Evolutionary conservation across 2,113 vertebrate species (phyloP).

Genomic region (Equus quagga): DNA sequence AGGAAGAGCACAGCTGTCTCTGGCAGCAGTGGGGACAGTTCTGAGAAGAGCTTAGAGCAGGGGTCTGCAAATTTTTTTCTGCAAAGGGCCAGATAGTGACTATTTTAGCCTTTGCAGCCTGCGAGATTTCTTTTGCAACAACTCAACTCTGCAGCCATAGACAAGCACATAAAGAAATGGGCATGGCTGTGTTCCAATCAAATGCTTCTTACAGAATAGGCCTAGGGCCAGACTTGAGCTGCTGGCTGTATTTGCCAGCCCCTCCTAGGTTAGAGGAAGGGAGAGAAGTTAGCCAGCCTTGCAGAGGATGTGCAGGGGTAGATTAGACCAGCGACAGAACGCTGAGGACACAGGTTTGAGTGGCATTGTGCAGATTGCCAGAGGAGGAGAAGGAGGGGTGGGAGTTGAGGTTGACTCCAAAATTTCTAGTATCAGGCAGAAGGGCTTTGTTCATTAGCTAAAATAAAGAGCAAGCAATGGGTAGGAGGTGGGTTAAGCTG

Average conservation of each 20-base stretch:
- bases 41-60: background rate
- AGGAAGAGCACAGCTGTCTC: background rate
- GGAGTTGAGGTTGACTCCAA: background rate
- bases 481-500: background rate
- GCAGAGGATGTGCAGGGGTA: background rate
- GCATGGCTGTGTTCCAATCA: background rate
- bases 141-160: background rate
- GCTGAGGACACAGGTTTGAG: background rate
- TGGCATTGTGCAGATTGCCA: background rate
- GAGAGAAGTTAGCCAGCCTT: background rate
- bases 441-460: background rate
- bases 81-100: background rate
- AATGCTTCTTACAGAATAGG: background rate
- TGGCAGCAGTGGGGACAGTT: background rate
- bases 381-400: background rate
- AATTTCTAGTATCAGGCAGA: background rate
- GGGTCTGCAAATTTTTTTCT: background rate
- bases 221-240: background rate
- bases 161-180: background rate
- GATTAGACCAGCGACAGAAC: background rate
- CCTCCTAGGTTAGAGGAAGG: background rate
- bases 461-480: background rate
- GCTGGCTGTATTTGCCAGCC: background rate
- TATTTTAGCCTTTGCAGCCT: background rate
- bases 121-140: constrained; percentile 1